Evolutionary conservation across 2,113 vertebrate species (phyloP), one percentile per base, ranked within the genome.

Genomic region (Numida meleagris): DNA sequence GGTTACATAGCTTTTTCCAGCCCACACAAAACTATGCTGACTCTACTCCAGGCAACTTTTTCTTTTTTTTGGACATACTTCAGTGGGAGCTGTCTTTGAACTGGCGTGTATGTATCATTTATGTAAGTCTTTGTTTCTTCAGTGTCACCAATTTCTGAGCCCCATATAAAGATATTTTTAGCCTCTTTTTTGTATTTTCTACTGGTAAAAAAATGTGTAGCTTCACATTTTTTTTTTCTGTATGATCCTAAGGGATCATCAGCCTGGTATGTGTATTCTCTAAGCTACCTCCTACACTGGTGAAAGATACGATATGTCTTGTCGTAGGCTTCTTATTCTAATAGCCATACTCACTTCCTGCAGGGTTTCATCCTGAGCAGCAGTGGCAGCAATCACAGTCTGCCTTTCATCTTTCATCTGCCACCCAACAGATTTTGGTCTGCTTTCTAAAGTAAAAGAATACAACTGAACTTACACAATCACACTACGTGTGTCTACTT

Each of bases 401-500:
- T 66, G 63, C 66, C 38, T 87, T 88, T 94, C 79, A 50, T 85
- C 38, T 87, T 88, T 94, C 79, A 50, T 85, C 63, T 88, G 36
- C 38, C 42, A 80, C 42, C 9, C 58, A 89, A 53, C 31, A 91
- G 71, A 45, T 50, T 87, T 91, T 65, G 68, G 53, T 46, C 63
- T 70, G 53, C 67, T 82, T 95, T 94, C 71, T 89, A n/a, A 93
- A 65, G 58, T n/a, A 62, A 66, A 87, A 91, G 80, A 46, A 38
- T 57, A 63, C 36, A 57, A 31, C 20, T 11, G 31, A 31, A n/a
- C 24, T 72, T 36, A 38, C 0, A 8, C 36, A 74, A 62, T 73
- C 77, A 33, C 24, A 36, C 53, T 73, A 8, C 2, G 16, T 19
- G 4, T 31, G 10, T 62, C 3, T 4, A 73, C 24, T 70, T 91